Percentiles rank a stretch among this genome's conserved stretches.
Conservation (phyloP, 2,888 invertebrate species). For the Rhodophaea formosa region DNA sequence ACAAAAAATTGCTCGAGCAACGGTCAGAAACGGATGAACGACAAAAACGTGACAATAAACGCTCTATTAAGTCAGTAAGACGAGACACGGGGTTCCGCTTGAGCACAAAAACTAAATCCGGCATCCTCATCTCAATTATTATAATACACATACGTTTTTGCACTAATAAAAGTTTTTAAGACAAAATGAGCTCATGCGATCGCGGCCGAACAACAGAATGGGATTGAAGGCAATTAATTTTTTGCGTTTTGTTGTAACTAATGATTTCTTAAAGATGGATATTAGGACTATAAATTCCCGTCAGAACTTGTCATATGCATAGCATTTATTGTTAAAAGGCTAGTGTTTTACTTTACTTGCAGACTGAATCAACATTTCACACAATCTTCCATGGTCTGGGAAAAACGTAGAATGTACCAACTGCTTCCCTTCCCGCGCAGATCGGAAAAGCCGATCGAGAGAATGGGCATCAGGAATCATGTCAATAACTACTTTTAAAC, state of each 20-base stretch:
- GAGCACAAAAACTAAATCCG: slow-evolving; percentile 58
- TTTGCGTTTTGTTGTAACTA: slow-evolving; percentile 18
- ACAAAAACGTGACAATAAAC: neutral
- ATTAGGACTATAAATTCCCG: neutral
- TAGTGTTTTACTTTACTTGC: too few species aligned
- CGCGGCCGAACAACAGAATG: slow-evolving; percentile 31
- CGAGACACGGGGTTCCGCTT: slow-evolving; percentile 38
- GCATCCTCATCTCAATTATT: slow-evolving; percentile 55
- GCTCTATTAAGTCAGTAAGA: neutral
- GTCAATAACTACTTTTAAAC: too few species aligned
- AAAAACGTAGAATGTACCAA: too few species aligned
- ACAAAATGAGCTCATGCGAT: slow-evolving; percentile 57
- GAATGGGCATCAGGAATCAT: too few species aligned
- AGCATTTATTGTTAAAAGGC: neutral
- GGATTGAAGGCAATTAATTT: slow-evolving; percentile 30
- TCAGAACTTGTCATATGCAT: neutral
- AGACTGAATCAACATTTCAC: too few species aligned
- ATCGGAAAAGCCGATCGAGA: too few species aligned
- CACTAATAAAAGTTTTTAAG: slow-evolving; percentile 57
- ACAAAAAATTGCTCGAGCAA: neutral
- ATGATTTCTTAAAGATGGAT: neutral
- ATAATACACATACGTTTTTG: slow-evolving; percentile 51
- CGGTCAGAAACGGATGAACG: neutral
- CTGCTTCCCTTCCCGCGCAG: too few species aligned
- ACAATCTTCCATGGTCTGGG: too few species aligned